Conservation (phyloP, 2,113 vertebrate genomes). For the Tenebrosternarchus preto region DNA sequence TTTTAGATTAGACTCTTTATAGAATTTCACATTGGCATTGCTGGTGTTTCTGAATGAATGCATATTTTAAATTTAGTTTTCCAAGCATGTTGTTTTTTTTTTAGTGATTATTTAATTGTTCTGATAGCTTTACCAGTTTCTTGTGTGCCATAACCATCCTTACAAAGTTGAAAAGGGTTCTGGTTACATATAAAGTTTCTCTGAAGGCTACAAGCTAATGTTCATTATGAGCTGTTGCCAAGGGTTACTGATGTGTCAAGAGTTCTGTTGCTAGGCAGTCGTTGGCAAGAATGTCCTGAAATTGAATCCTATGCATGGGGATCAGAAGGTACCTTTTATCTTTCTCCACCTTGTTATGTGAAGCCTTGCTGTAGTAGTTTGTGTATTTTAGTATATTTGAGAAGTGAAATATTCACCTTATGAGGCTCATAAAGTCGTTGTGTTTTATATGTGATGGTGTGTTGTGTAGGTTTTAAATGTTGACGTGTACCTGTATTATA, state of each 20-base stretch:
- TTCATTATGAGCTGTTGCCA: slow-evolving; percentile 52
- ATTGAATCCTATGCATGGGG: slow-evolving; percentile 53
- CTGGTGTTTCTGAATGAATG: background rate
- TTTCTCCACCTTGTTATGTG: slow-evolving; percentile 43
- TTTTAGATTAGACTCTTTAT: background rate
- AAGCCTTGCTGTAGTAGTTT: no score
- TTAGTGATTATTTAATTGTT: no score
- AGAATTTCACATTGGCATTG: background rate
- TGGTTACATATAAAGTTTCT: slow-evolving; percentile 40
- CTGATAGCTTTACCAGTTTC: no score
- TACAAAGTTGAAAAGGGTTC: background rate
- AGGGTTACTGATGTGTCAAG: slow-evolving; percentile 47
- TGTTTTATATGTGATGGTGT: no score
- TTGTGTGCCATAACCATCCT: background rate
- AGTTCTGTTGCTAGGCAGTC: slow-evolving; percentile 60
- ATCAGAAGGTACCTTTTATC: slow-evolving; percentile 57
- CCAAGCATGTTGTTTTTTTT: background rate
- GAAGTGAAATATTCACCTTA: background rate
- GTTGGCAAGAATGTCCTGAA: slow-evolving; percentile 52
- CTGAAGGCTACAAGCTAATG: slow-evolving; percentile 47
- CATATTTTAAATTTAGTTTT: background rate
- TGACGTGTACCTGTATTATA: no score
- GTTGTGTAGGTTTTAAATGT: no score
- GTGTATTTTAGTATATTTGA: slow-evolving; percentile 47
- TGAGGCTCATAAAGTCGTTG: no score